Evolutionary conservation across 2,888 invertebrate species (phyloP).

Genomic region (Leptodirus hochenwartii): DNA sequence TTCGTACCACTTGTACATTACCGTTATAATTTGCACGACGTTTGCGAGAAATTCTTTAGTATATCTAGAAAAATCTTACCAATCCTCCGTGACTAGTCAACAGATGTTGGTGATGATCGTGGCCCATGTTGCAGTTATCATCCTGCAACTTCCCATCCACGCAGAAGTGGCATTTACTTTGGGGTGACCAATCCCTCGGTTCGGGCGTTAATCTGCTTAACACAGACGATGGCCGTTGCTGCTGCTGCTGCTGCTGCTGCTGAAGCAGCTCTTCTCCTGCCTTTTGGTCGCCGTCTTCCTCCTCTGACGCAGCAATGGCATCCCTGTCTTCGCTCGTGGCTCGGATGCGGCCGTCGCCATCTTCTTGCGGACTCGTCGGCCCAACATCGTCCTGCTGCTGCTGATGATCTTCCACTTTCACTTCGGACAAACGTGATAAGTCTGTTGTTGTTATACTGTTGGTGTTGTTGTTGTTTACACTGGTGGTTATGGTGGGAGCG

Average conservation of each 20-base stretch:
- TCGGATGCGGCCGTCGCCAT: constrained; percentile 17
- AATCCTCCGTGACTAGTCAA: constrained; percentile 37
- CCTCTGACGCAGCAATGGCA: constrained; percentile 14
- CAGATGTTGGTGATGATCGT: no score
- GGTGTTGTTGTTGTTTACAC: constrained; percentile 16
- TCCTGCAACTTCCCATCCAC: constrained; percentile 50
- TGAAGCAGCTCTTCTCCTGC: no score
- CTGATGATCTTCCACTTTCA: constrained; percentile 4
- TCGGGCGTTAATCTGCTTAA: constrained; percentile 19
- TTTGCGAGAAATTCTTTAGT: background rate
- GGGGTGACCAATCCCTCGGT: constrained; percentile 56
- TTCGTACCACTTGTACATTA: no score
- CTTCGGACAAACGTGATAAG: constrained; percentile 10
- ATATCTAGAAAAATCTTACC: constrained; percentile 25
- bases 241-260: constrained; percentile 7
- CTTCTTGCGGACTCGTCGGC: constrained; percentile 14
- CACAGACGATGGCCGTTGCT: constrained; percentile 12
- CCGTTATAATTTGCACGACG: no score
- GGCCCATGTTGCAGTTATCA: constrained; percentile 32
- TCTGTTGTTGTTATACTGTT: constrained; percentile 14
- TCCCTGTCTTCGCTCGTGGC: constrained; percentile 20
- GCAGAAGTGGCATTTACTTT: constrained; percentile 67
- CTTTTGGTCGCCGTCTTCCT: constrained; percentile 22
- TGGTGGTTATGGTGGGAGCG: constrained; percentile 10
- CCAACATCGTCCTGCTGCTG: no score